A percentile compares a stretch with the other conserved stretches of the same genome.
Conservation (phyloP, 2,888 invertebrate genomes). For the Xanthorhoe spadicearia region DNA sequence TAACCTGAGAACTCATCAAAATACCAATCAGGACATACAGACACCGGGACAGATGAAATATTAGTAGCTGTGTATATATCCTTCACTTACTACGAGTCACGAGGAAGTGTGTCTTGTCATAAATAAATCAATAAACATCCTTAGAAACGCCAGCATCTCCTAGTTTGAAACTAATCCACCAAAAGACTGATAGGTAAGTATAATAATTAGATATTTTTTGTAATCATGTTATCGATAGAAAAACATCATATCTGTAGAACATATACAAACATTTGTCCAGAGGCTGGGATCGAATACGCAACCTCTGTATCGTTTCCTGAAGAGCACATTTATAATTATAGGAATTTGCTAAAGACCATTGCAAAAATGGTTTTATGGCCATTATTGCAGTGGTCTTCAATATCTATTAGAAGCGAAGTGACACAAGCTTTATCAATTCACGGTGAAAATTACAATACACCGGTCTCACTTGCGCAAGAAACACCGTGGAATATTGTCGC, state of each 20-base stretch:
- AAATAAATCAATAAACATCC: too few species aligned
- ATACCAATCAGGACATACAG: slow-evolving; percentile 32
- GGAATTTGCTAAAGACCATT: too few species aligned
- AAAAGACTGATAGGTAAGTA: too few species aligned
- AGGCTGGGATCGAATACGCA: too few species aligned
- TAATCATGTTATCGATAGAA: too few species aligned
- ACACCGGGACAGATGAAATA: slow-evolving; percentile 12
- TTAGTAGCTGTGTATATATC: background rate
- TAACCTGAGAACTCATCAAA: slow-evolving; percentile 32
- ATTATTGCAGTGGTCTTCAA: background rate
- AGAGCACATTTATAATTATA: too few species aligned
- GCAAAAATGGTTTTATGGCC: background rate
- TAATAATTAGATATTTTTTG: too few species aligned
- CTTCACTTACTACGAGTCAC: slow-evolving; percentile 5
- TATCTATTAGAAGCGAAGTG: slow-evolving; percentile 13
- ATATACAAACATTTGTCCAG: too few species aligned
- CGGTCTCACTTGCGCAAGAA: slow-evolving; percentile 61
- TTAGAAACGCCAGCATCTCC: too few species aligned
- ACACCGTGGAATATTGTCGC: slow-evolving; percentile 83
- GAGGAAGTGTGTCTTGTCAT: background rate
- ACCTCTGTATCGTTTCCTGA: too few species aligned
- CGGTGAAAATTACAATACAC: slow-evolving; percentile 37
- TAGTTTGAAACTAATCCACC: too few species aligned
- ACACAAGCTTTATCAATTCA: slow-evolving; percentile 12
- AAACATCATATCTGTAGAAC: too few species aligned